Evolutionary conservation across 2,888 invertebrate genomes (phyloP).

Genomic region (Exocentrus adspersus): DNA sequence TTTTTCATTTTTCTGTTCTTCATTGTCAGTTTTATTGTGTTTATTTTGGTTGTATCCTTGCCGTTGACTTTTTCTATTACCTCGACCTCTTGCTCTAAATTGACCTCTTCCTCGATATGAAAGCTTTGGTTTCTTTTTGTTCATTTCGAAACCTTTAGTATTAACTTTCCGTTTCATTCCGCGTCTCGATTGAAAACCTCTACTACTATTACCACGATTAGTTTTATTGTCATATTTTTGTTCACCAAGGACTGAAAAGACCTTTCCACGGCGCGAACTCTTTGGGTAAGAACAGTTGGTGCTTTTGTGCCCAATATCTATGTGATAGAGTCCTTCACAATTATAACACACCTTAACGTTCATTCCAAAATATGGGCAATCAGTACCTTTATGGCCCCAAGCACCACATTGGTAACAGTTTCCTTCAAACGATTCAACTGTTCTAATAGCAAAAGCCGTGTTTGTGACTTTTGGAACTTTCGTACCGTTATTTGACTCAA

Average conservation of each 20-base stretch:
- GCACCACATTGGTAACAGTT: too few species aligned
- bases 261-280: not conserved
- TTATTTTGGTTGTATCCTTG: not conserved
- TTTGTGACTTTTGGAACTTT: too few species aligned
- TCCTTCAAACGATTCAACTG: too few species aligned
- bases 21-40: not conserved
- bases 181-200: not conserved
- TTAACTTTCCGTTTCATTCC: not conserved
- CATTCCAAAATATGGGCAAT: too few species aligned
- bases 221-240: not conserved
- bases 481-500: too few species aligned
- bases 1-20: not conserved
- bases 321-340: too few species aligned
- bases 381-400: too few species aligned
- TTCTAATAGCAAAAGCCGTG: too few species aligned
- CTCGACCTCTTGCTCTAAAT: too few species aligned
- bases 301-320: not conserved
- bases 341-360: too few species aligned
- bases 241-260: not conserved
- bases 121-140: not conserved
- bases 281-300: not conserved
- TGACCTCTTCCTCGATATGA: not conserved
- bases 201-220: too few species aligned
- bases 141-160: not conserved
- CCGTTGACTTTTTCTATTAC: not conserved